Conservation (phyloP, 2,797 vertebrate genomes). For the Falco biarmicus region DNA sequence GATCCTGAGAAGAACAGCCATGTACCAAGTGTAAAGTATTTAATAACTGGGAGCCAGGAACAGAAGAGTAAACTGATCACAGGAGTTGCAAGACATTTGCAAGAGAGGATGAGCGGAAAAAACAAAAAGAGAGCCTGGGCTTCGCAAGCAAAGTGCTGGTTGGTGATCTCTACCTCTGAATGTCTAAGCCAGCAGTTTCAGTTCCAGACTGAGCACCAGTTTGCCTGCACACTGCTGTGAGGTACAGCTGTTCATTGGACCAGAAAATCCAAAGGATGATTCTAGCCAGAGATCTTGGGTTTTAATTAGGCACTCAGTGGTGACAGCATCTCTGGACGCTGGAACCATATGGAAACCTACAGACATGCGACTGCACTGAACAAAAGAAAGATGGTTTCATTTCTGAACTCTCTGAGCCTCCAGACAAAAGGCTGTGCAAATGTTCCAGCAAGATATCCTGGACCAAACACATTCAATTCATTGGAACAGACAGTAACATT, state of each 20-base stretch:
- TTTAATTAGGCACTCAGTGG: slow-evolving; percentile 23
- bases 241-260: not conserved
- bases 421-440: slow-evolving; percentile 29
- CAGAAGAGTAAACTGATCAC: not conserved
- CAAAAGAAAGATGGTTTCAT: slow-evolving; percentile 31
- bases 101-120: not conserved
- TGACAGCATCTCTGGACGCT: slow-evolving; percentile 1
- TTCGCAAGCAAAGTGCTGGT: not conserved
- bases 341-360: slow-evolving; percentile 24
- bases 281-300: not conserved
- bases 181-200: not conserved
- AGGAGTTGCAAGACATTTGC: not conserved
- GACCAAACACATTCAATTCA: slow-evolving; percentile 6
- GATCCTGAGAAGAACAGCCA: not conserved
- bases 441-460: slow-evolving; percentile 41
- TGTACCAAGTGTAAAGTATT: not conserved
- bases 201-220: not conserved
- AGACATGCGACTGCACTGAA: not conserved
- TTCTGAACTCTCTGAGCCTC: not conserved
- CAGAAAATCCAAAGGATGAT: not conserved
- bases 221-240: not conserved
- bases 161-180: not conserved
- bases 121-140: not conserved
- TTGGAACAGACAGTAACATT: slow-evolving; percentile 59
- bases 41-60: not conserved